Base-by-base conservation (phyloP, 2,888 invertebrate species). In the Julus scanicus region DNA sequence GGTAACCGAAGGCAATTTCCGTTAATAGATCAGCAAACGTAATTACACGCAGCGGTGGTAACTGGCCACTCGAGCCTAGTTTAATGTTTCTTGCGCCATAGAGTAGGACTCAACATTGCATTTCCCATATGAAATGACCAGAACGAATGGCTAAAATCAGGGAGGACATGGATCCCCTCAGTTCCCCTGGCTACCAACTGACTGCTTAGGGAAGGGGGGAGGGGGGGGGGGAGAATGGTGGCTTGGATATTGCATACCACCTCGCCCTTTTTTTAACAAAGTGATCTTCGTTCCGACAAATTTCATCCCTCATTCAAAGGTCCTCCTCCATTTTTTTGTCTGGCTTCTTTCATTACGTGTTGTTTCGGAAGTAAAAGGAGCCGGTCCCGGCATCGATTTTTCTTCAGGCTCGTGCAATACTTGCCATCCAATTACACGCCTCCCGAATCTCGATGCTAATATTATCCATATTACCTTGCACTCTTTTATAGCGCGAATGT, bases 351-450 rank as follows among this genome's bases (percentile, higher is more conserved):
- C 71, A 71, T 71, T 71, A 29, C 29, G 71, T 71, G 71, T 71
- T 71, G 71, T 71, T 71, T 71, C 71, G 71, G 71, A 63, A 63
- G 63, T 63, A 63, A 63, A 20, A 63, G 63, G 63, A 63, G 63
- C 20, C 20, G 63, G 63, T 17, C 63, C 63, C n/a, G 20, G 63
- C 8, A 20, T 29, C 29, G 29, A 8, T 29, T 71, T 71, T 71
- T 71, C 71, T 71, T 29, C 9, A 29, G 71, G 29, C 71, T 29
- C 71, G 20, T 29, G 29, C 20, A 11, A 29, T 8, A 71, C 71
- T 71, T 29, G 71, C 71, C 71, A 71, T 71, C 71, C 71, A 71
- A 71, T 71, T 71, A 71, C 71, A 71, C 71, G 71, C 71, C 71
- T 71, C 29, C 71, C 29, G 71, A 71, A 71, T 71, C 71, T 71